These are phyloP conservation scores for Andrena trimmerana DNA, from an alignment of 2,888 invertebrate genomes.

Conservation along the genomic window DNA sequence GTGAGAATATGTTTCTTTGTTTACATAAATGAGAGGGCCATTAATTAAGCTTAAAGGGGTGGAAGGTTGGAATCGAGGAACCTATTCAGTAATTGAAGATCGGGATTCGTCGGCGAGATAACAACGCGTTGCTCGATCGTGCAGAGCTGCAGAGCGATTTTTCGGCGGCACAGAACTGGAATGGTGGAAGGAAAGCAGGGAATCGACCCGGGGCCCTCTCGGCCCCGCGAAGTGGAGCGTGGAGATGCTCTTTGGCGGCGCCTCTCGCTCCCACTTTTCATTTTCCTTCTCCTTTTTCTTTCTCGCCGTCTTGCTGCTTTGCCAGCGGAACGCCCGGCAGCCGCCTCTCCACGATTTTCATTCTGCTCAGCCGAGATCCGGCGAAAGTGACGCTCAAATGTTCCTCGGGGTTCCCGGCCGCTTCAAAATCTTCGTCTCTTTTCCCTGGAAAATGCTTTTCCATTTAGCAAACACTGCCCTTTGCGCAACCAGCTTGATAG, in stretches of 20 bases:
- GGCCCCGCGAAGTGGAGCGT: slow-evolving; percentile 46
- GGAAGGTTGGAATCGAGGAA: no score
- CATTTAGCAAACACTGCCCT: no score
- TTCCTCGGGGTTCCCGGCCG: neutral
- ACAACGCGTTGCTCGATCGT: no score
- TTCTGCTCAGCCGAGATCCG: slow-evolving; percentile 15
- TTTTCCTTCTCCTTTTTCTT: slow-evolving; percentile 23
- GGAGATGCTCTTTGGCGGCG: slow-evolving; percentile 58
- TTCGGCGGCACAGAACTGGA: neutral
- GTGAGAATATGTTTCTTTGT: no score
- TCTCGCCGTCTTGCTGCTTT: slow-evolving; percentile 27
- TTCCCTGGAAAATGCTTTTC: no score
- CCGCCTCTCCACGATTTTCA: slow-evolving; percentile 31
- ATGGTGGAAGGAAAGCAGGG: slow-evolving; percentile 26
- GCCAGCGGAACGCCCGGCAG: slow-evolving; percentile 23
- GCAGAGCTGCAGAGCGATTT: slow-evolving; percentile 6
- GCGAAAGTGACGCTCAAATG: slow-evolving; percentile 20
- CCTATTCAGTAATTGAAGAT: no score
- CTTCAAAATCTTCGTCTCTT: neutral
- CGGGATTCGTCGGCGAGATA: no score
- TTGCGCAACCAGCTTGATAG: no score
- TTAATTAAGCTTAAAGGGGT: no score
- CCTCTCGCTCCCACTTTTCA: slow-evolving; percentile 23
- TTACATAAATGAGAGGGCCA: no score
- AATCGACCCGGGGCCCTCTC: slow-evolving; percentile 58